Evolutionary conservation across 2,797 vertebrate species (phyloP), one percentile per base, ranked within the genome.

Genomic region (Lagocephalus sceleratus): DNA sequence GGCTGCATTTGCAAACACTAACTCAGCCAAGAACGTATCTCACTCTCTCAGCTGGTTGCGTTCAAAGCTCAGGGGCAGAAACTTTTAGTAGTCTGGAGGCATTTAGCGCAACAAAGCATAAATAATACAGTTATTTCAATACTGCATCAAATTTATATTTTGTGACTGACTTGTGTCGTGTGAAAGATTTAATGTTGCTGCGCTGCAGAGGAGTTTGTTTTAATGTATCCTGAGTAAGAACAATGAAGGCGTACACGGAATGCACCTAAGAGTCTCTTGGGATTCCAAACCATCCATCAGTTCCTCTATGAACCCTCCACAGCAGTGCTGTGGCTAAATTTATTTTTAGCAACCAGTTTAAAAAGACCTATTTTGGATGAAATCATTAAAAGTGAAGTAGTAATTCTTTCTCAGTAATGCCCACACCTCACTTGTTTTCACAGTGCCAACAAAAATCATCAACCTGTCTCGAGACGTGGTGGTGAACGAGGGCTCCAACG

Each of bases 381-480:
- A n/a, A n/a, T n/a, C n/a, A n/a, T n/a, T n/a, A n/a, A n/a, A n/a
- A n/a, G n/a, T n/a, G n/a, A n/a, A n/a, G n/a, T n/a, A n/a, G n/a
- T n/a, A n/a, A n/a, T 11, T 26, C 15, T 39, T 45, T 59, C 57
- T 21, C n/a, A n/a, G n/a, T 29, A 1, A 6, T 74, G 56, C 79
- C 1, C 7, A 16, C 5, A 3, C 3, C 8, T 41, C 17, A 17
- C n/a, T 41, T 17, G 0, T 39, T 54, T 49, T 38, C 56, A 52
- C 82, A 92, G 91, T 92, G 23, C 88, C 91, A 45, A 91, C 91
- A 2, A 91, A 86, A 78, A 92, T 92, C 58, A 81, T 86, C 76
- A 91, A 88, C 76, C 58, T 92, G 58, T 87, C 90, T 7, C 87
- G 68, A 66, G 86, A 89, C 40, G 57, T 91, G 3, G 82, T 86